Evolutionary conservation across 2,113 vertebrate genomes (phyloP).

Genomic region (Acanthisitta chloris): DNA sequence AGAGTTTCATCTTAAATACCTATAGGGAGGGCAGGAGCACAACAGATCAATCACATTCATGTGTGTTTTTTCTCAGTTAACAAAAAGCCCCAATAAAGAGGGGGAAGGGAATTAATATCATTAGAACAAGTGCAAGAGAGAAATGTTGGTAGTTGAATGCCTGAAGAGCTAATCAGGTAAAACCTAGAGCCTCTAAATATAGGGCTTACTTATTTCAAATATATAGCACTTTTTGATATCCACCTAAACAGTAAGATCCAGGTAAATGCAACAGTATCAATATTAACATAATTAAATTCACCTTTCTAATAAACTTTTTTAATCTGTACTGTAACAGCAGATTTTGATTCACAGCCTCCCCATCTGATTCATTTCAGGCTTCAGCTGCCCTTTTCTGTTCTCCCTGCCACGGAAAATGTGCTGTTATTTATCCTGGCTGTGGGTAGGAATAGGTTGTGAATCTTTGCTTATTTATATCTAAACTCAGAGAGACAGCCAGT

Average conservation of each 20-base stretch:
- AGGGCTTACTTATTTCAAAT: background rate
- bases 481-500: background rate
- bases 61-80: background rate
- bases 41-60: rapidly evolving
- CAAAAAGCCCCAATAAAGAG: background rate
- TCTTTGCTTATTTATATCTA: background rate
- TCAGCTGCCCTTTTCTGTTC: background rate
- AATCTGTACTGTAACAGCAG: background rate
- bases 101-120: background rate
- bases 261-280: background rate
- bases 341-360: background rate
- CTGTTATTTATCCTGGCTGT: background rate
- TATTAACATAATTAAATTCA: background rate
- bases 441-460: background rate
- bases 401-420: background rate
- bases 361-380: background rate
- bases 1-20: background rate
- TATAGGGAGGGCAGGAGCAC: background rate
- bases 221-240: background rate
- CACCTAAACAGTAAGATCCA: background rate
- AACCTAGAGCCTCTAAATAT: background rate
- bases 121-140: background rate
- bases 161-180: background rate
- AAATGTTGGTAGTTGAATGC: background rate
- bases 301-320: background rate